Conservation (phyloP, 2,113 vertebrate genomes). For the Myiopsitta monachus region DNA sequence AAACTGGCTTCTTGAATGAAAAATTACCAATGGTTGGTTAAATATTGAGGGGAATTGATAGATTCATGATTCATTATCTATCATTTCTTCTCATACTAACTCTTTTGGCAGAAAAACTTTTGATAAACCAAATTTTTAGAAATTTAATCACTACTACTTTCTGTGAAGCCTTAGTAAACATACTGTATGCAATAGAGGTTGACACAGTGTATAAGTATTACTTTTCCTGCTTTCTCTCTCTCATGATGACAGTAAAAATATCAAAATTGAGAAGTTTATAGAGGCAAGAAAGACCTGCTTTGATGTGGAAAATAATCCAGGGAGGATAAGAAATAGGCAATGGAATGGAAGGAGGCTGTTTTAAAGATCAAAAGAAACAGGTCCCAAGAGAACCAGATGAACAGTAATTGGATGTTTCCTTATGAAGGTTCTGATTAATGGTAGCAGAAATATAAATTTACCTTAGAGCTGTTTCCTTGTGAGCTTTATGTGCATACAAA, state of each 20-base stretch:
- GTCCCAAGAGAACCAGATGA: constrained; percentile 22
- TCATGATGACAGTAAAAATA: background rate
- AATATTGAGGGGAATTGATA: background rate
- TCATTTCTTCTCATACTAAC: background rate
- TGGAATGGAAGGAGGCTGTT: constrained; percentile 17
- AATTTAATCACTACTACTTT: background rate
- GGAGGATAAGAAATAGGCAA: constrained; percentile 21
- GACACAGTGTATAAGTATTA: background rate
- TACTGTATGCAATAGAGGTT: background rate
- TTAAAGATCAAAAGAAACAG: constrained; percentile 56
- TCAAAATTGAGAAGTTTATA: constrained; percentile 31
- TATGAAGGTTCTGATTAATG: constrained; percentile 10
- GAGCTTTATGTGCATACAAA: background rate
- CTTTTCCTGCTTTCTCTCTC: constrained; percentile 7
- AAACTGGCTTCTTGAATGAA: background rate
- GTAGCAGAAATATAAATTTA: constrained; percentile 7
- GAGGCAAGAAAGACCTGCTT: constrained; percentile 41
- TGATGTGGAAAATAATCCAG: constrained; percentile 58
- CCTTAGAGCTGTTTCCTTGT: constrained; percentile 8
- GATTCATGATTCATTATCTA: background rate
- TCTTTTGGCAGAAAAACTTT: background rate
- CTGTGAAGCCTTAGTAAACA: background rate
- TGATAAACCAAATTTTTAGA: background rate
- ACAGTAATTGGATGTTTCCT: constrained; percentile 47
- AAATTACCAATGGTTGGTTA: background rate